Conservation (phyloP, 2,113 vertebrate species). For the Amphiprion percula region DNA sequence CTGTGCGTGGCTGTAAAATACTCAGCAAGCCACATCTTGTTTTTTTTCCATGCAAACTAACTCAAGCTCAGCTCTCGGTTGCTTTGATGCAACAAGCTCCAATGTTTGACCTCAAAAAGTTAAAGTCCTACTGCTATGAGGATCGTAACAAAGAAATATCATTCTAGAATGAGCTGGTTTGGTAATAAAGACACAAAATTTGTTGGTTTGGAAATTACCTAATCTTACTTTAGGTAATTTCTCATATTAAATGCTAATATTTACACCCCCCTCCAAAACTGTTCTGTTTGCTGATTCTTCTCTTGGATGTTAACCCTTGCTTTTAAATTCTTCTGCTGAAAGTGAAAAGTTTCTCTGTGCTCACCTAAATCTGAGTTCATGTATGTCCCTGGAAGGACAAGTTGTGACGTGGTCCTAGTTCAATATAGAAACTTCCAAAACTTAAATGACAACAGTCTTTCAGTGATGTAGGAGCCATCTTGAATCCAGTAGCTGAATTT, state of each 20-base stretch:
- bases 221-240: background rate
- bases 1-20: conserved; percentile 2
- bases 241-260: conserved; percentile 8
- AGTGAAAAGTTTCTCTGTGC: too few species aligned
- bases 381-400: too few species aligned
- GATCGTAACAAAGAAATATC: background rate
- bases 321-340: too few species aligned
- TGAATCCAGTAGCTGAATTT: background rate
- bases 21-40: background rate
- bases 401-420: background rate
- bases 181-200: background rate
- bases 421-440: background rate
- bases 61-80: background rate
- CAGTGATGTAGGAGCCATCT: too few species aligned
- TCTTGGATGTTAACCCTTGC: background rate
- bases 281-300: background rate
- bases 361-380: too few species aligned
- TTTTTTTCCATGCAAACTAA: background rate
- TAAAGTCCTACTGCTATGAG: background rate
- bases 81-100: background rate
- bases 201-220: background rate
- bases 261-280: background rate
- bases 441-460: background rate
- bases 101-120: background rate
- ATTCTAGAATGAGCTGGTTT: background rate